A percentile compares a stretch with the other conserved stretches of the same genome.
Evolutionary conservation across 2,888 invertebrate genomes (phyloP).

Genomic region (Rotaria magnacalcarata): DNA sequence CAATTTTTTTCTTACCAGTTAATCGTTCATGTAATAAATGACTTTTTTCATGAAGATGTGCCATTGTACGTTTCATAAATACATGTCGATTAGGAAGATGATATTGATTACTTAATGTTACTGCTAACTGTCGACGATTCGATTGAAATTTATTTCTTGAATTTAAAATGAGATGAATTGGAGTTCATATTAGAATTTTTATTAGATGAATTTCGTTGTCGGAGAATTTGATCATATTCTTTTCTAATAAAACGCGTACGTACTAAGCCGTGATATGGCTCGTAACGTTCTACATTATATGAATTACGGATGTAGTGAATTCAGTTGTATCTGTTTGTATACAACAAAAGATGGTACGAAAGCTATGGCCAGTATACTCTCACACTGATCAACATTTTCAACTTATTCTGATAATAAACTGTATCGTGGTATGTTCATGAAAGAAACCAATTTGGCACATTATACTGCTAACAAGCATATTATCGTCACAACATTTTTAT

Average conservation of each 20-base stretch:
- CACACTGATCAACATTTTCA: too few species aligned
- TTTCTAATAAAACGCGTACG: background rate
- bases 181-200: background rate
- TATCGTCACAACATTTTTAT: too few species aligned
- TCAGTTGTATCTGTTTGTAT: too few species aligned
- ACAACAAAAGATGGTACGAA: too few species aligned
- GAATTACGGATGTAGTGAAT: too few species aligned
- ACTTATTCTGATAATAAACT: too few species aligned
- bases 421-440: too few species aligned
- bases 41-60: background rate
- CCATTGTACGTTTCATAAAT: background rate
- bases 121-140: background rate
- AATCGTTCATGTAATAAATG: background rate
- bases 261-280: too few species aligned
- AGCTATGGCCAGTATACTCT: too few species aligned
- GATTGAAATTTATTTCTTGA: background rate
- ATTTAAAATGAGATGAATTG: background rate
- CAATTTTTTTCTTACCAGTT: background rate
- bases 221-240: background rate
- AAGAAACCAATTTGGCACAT: too few species aligned
- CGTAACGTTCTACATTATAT: too few species aligned
- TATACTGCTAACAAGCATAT: too few species aligned
- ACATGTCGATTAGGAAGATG: background rate
- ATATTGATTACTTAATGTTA: background rate
- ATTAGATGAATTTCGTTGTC: background rate